Conservation (phyloP, 2,888 invertebrate species). For the Neocrepidodera transversa region DNA sequence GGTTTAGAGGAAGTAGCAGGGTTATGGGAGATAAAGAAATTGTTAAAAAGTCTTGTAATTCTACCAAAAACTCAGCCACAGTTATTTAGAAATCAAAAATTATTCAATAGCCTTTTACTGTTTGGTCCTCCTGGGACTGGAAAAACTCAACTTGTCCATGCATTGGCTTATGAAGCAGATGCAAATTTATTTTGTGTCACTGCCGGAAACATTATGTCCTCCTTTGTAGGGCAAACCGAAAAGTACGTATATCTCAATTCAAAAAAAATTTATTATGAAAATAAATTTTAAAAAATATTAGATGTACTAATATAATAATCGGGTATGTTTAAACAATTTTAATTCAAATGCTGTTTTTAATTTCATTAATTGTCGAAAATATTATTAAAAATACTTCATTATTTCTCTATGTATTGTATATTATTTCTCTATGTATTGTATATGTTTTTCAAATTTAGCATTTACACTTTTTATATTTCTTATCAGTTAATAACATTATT, state of each 20-base stretch:
- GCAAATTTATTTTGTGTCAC: constrained; percentile 63
- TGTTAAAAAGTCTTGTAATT: constrained; percentile 61
- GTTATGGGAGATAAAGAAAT: constrained; percentile 61
- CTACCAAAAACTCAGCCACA: constrained; percentile 65
- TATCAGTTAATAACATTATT: too few relatives aligned
- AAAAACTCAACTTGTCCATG: constrained; percentile 60
- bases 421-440: too few relatives aligned
- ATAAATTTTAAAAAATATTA: too few relatives aligned
- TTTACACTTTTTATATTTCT: too few relatives aligned
- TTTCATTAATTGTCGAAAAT: too few relatives aligned
- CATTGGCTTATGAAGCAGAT: constrained; percentile 61
- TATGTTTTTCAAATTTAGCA: too few relatives aligned
- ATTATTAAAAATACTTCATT: too few relatives aligned
- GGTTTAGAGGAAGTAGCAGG: constrained; percentile 63
- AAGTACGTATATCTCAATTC: constrained; percentile 59
- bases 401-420: too few relatives aligned
- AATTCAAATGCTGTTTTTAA: too few relatives aligned
- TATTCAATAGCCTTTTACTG: constrained; percentile 64
- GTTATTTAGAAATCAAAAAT: constrained; percentile 60
- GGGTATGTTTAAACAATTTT: too few relatives aligned
- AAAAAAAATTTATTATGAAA: too few relatives aligned
- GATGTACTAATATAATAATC: too few relatives aligned
- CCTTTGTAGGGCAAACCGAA: constrained; percentile 66
- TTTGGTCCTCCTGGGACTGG: constrained; percentile 64
- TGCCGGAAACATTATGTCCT: constrained; percentile 64